A percentile compares a stretch with the other conserved stretches of the same genome.
phyloP scores from a whole-genome alignment of 2,113 vertebrate species.

The Chaenocephalus aceratus region DNA sequence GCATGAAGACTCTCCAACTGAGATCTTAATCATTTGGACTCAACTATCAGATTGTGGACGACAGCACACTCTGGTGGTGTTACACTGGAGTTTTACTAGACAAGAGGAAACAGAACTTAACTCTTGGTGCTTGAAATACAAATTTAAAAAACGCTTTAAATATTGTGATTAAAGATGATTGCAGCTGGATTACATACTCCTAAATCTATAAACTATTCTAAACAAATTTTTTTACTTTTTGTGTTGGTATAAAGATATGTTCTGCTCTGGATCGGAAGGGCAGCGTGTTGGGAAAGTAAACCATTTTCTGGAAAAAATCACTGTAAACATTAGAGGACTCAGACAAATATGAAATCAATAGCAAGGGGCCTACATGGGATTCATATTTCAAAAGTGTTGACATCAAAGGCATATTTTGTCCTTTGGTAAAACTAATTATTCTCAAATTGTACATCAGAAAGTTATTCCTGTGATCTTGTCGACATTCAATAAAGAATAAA shows the following conservation, averaged over 20 bases:
- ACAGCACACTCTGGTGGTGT: slow-evolving; percentile 40
- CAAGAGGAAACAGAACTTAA: background rate
- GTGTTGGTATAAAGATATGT: background rate
- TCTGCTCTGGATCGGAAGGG: background rate
- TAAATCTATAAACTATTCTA: background rate
- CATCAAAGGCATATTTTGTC: slow-evolving; percentile 2
- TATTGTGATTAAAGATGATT: background rate
- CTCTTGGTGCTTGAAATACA: background rate
- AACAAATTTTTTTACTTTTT: background rate
- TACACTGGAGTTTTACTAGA: background rate
- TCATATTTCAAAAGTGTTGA: background rate
- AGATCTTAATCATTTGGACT: background rate
- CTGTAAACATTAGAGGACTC: background rate
- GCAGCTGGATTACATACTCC: background rate
- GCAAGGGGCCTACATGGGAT: background rate
- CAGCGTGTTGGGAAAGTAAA: background rate
- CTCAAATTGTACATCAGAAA: background rate
- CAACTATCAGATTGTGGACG: background rate
- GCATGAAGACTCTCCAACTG: background rate
- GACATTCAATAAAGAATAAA: slow-evolving; percentile 15
- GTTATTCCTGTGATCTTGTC: slow-evolving; percentile 27
- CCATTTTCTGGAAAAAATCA: background rate
- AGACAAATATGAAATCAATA: background rate
- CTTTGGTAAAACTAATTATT: background rate
- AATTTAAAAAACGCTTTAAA: background rate